Percentiles rank a stretch among this genome's conserved stretches.
phyloP scores from a whole-genome alignment of 2,888 invertebrate genomes.

The Sinopyrophorus schimmeli region DNA sequence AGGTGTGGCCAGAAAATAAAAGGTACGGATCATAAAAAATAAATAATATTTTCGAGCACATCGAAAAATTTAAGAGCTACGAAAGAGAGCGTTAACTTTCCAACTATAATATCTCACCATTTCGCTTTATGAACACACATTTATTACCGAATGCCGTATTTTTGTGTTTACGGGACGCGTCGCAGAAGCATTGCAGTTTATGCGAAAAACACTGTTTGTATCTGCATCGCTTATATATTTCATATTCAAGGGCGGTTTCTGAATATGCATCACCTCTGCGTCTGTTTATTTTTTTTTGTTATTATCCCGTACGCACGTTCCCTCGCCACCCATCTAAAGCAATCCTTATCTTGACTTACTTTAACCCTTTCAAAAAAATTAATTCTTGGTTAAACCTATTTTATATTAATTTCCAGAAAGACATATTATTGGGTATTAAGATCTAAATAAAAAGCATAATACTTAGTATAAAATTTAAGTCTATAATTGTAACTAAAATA shows the following conservation, averaged over 20 bases:
- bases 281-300: slow-evolving; percentile 23
- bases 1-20: slow-evolving; percentile 18
- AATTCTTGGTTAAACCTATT: too few species aligned
- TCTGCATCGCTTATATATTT: slow-evolving; percentile 28
- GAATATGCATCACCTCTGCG: slow-evolving; percentile 17
- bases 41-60: slow-evolving; percentile 28
- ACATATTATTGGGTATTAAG: too few species aligned
- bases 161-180: slow-evolving; percentile 29
- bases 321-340: too few species aligned
- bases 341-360: too few species aligned
- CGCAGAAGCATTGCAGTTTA: slow-evolving; percentile 28
- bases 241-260: slow-evolving; percentile 18
- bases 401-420: too few species aligned
- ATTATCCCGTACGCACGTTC: slow-evolving; percentile 17
- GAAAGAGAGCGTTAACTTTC: slow-evolving; percentile 31
- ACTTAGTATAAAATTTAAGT: too few species aligned
- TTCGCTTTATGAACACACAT: slow-evolving; percentile 36
- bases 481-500: too few species aligned
- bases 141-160: slow-evolving; percentile 34
- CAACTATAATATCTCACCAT: slow-evolving; percentile 32
- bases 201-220: slow-evolving; percentile 20
- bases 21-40: slow-evolving; percentile 18
- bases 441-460: too few species aligned
- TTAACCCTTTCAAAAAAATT: too few species aligned
- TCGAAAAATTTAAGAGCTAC: slow-evolving; percentile 28